phyloP scores from a whole-genome alignment of 2,888 invertebrate species.

The Erannis defoliaria region DNA sequence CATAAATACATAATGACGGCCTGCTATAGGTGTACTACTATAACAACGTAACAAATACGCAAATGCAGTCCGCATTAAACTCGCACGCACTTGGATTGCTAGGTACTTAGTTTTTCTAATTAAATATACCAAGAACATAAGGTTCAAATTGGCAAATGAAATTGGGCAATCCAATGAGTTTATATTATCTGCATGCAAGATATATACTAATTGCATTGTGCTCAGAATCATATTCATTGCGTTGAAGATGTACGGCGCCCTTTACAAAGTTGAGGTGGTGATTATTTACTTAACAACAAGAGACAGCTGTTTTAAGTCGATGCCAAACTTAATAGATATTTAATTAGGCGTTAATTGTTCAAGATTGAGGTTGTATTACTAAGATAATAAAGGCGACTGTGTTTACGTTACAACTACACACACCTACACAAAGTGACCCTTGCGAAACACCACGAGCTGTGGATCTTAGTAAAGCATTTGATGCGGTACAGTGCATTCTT shows the following conservation, averaged over 20 bases:
- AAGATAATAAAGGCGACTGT: not conserved
- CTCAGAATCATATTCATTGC: slow-evolving; percentile 19
- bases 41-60: slow-evolving; percentile 14
- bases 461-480: not conserved
- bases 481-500: not conserved
- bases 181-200: not conserved
- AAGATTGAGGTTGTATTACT: not conserved
- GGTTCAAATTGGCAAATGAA: slow-evolving; percentile 7
- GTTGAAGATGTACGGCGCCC: slow-evolving; percentile 44
- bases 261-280: not conserved
- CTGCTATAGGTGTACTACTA: not conserved
- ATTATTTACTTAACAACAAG: not conserved
- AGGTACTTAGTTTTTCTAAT: slow-evolving; percentile 1
- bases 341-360: not conserved
- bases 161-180: not conserved
- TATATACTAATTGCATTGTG: slow-evolving; percentile 39
- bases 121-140: slow-evolving; percentile 20
- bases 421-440: not conserved
- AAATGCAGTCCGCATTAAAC: slow-evolving; percentile 5
- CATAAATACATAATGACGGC: not conserved
- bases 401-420: not conserved
- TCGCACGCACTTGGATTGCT: not conserved
- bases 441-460: not conserved
- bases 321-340: not conserved
- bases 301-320: not conserved